These are phyloP conservation scores for Tetanocera ferruginea DNA, from an alignment of 2,888 invertebrate genomes.

Conservation along the genomic window DNA sequence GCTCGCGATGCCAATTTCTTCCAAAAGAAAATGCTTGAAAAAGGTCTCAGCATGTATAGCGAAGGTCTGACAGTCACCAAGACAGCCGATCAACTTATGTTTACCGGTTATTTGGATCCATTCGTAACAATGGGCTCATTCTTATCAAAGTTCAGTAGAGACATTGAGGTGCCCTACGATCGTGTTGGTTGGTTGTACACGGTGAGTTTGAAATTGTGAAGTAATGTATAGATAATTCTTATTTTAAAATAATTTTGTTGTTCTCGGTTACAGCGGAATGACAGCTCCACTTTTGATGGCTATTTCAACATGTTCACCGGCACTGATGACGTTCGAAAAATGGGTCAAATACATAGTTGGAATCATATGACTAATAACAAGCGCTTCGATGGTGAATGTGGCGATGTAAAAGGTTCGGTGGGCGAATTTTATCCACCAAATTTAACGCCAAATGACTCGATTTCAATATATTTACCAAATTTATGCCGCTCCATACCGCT, in stretches of 20 bases:
- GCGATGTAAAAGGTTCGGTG: slow-evolving; percentile 78
- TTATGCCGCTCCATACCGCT: slow-evolving; percentile 79
- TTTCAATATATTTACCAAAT: slow-evolving; percentile 81
- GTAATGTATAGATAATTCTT: neutral
- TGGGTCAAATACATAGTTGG: slow-evolving; percentile 82
- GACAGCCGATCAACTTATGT: slow-evolving; percentile 78
- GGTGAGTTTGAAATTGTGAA: slow-evolving; percentile 71
- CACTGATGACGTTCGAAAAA: slow-evolving; percentile 72
- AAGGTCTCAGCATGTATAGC: slow-evolving; percentile 72
- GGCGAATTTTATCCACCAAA: slow-evolving; percentile 85
- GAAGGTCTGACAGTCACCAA: slow-evolving; percentile 74
- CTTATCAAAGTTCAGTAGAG: slow-evolving; percentile 70
- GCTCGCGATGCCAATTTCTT: slow-evolving; percentile 73
- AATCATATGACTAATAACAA: slow-evolving; percentile 75
- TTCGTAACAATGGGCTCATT: slow-evolving; percentile 76
- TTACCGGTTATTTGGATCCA: slow-evolving; percentile 83
- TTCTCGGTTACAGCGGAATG: slow-evolving; percentile 80
- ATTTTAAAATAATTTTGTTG: neutral
- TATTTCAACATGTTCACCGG: slow-evolving; percentile 84
- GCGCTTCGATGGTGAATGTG: slow-evolving; percentile 73
- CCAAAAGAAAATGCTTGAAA: slow-evolving; percentile 73
- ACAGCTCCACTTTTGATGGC: slow-evolving; percentile 80
- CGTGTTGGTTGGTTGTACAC: slow-evolving; percentile 87
- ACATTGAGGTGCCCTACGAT: slow-evolving; percentile 76
- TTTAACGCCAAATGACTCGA: slow-evolving; percentile 72